Percentiles rank a stretch among this genome's conserved stretches.
phyloP scores from a whole-genome alignment of 2,888 invertebrate genomes.

The Linnaemya tessellans region DNA sequence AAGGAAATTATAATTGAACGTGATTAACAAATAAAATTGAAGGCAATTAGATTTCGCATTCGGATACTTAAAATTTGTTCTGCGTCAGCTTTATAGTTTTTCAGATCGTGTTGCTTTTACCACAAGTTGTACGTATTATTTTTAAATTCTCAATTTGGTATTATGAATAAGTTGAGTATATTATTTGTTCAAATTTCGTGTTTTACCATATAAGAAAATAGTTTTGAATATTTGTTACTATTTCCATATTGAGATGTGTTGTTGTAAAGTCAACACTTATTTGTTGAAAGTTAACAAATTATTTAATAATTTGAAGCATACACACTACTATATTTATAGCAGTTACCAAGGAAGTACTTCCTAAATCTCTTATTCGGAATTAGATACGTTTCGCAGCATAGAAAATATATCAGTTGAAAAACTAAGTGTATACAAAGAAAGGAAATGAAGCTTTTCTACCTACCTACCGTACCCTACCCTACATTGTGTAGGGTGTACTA shows the following conservation, averaged over 20 bases:
- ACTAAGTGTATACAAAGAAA: not conserved
- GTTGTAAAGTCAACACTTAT: not conserved
- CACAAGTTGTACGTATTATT: not conserved
- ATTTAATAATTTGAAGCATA: not conserved
- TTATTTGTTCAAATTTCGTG: not conserved
- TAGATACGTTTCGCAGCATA: not conserved
- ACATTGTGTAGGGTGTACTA: too few species aligned
- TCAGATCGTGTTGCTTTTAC: not conserved
- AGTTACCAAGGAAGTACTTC: not conserved
- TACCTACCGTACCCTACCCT: too few species aligned
- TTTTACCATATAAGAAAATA: slow-evolving; percentile 3
- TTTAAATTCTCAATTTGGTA: not conserved
- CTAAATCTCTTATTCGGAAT: not conserved
- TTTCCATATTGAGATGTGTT: not conserved
- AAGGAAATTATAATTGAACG: slow-evolving; percentile 18
- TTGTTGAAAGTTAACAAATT: not conserved
- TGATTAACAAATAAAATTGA: slow-evolving; percentile 21
- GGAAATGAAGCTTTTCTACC: not conserved
- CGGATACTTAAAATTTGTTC: not conserved
- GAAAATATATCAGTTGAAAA: not conserved
- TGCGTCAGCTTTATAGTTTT: too few species aligned
- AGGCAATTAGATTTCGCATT: not conserved
- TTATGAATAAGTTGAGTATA: not conserved
- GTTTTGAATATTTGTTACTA: not conserved
- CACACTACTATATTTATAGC: not conserved